Conservation (phyloP, 2,888 invertebrate species). For the Tridacna crocea region DNA sequence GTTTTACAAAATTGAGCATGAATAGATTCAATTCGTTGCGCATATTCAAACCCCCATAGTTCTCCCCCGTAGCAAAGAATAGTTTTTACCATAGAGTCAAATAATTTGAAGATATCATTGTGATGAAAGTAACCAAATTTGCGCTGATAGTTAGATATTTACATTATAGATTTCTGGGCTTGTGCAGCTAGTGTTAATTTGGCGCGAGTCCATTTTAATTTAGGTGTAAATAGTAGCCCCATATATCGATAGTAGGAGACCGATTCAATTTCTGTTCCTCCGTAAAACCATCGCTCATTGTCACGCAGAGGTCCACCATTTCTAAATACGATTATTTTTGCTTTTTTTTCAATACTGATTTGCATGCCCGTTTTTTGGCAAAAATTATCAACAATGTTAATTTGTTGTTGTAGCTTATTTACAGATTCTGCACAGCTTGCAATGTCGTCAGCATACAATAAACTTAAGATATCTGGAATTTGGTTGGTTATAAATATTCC, state of each 20-base stretch:
- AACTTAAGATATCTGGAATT: constrained; percentile 8
- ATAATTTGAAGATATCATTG: constrained; percentile 14
- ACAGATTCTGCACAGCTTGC: constrained; percentile 18
- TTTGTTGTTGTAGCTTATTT: constrained; percentile 20
- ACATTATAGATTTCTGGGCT: constrained; percentile 1
- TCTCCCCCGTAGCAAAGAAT: constrained; percentile 21
- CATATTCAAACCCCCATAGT: constrained; percentile 22
- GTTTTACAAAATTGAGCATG: background rate
- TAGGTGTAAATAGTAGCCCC: constrained; percentile 21
- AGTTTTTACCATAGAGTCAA: constrained; percentile 13
- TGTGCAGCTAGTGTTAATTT: constrained; percentile 23
- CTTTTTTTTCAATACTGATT: constrained; percentile 2
- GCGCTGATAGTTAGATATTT: background rate
- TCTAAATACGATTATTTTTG: constrained; percentile 5
- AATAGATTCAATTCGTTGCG: background rate
- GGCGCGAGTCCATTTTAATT: constrained; percentile 3
- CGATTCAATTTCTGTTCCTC: constrained; percentile 14
- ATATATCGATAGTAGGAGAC: constrained; percentile 6
- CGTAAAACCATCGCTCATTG: constrained; percentile 4
- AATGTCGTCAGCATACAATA: constrained; percentile 14
- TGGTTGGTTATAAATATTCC: constrained; percentile 22
- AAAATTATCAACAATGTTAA: constrained; percentile 17
- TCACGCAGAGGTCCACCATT: constrained; percentile 16
- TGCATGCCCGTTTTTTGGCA: constrained; percentile 19
- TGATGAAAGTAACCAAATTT: constrained; percentile 5